phyloP scores from a whole-genome alignment of 2,888 invertebrate genomes.

The Marasmarcha lunaedactyla region DNA sequence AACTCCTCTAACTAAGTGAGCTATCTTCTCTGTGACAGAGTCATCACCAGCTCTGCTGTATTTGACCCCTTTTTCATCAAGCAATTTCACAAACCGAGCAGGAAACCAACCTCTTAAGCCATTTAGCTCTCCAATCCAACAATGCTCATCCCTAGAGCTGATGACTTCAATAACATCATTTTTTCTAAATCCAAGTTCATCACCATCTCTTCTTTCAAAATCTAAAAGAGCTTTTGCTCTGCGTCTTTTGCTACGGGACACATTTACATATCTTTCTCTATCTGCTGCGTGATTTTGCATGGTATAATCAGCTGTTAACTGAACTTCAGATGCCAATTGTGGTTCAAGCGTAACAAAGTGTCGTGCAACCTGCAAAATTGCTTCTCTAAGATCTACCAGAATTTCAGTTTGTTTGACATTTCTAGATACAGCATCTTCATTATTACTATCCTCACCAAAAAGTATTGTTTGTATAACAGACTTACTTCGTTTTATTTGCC shows the following conservation, averaged over 20 bases:
- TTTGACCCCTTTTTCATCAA: conserved; percentile 85
- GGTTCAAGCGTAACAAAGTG: conserved; percentile 96
- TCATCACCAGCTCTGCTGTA: conserved; percentile 97
- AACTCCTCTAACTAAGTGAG: conserved; percentile 94
- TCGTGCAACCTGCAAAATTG: conserved; percentile 89
- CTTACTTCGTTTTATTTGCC: conserved; percentile 91
- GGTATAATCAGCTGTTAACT: conserved; percentile 91
- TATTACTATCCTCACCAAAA: conserved; percentile 82
- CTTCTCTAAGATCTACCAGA: conserved; percentile 96
- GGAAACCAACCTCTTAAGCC: conserved; percentile 97
- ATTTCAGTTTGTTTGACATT: conserved; percentile 99
- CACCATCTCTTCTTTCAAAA: conserved; percentile 97
- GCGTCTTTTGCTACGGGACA: conserved; percentile 86
- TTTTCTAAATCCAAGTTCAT: conserved; percentile 97
- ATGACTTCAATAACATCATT: conserved; percentile 98
- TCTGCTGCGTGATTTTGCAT: conserved; percentile 96
- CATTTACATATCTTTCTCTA: conserved; percentile 94
- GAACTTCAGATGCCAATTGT: conserved; percentile 82
- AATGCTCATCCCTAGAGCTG: conserved; percentile 97
- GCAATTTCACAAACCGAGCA: conserved; percentile 93
- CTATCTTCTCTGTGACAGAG: conserved; percentile 95
- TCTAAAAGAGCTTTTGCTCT: conserved; percentile 96
- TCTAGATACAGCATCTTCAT: conserved; percentile 91
- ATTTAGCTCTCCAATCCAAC: conserved; percentile 98
- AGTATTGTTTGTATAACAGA: conserved; percentile 90